Percentiles rank a stretch among this genome's conserved stretches.
Conservation (phyloP, 35 echinoderm and acorn worm species). For the Ptychodera flava region DNA sequence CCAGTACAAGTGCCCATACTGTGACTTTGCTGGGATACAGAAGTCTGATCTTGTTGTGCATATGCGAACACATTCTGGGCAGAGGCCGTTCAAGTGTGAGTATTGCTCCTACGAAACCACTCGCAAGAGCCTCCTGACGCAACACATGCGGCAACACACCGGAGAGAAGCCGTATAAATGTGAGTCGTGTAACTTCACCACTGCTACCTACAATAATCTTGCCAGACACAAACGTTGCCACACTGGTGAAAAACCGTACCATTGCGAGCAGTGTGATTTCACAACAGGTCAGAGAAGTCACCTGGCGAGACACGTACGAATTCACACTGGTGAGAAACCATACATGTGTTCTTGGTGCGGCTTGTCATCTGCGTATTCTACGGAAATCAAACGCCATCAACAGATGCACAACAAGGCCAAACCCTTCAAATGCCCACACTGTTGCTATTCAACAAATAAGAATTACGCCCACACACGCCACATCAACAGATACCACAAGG, state of each 20-base stretch:
- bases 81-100: constrained; percentile 23
- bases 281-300: constrained; percentile 15
- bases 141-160: constrained; percentile 34
- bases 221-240: neutral
- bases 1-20: neutral
- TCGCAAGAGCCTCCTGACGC: constrained; percentile 3
- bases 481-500: neutral
- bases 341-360: constrained; percentile 40
- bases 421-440: constrained; percentile 22
- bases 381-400: neutral
- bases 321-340: constrained; percentile 52
- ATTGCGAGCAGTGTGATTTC: neutral
- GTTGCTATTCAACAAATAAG: neutral
- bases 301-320: constrained; percentile 17
- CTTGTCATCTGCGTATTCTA: neutral
- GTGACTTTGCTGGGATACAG: neutral
- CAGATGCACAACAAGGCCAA: neutral
- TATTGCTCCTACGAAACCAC: constrained; percentile 13
- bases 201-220: neutral
- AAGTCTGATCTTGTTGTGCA: constrained; percentile 10
- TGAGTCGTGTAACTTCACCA: constrained; percentile 19
- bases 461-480: neutral
- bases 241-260: neutral
- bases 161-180: constrained; percentile 57
- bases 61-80: constrained; percentile 11